Evolutionary conservation across 2,888 invertebrate species (phyloP).

Genomic region (Morinoia aosen): DNA sequence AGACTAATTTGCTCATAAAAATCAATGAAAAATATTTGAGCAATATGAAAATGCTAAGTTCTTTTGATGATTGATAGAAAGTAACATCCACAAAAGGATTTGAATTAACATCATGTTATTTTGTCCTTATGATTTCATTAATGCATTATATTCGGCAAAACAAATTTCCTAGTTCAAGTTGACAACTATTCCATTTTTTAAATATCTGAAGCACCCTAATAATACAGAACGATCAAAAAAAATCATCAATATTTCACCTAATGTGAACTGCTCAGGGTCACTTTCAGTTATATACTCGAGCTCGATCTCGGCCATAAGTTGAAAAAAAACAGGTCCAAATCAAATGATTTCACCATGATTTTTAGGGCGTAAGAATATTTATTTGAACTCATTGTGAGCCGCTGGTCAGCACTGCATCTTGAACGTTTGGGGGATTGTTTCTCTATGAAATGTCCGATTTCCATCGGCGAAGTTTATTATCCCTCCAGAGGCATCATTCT

Average conservation of each 20-base stretch:
- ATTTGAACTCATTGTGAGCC: background rate
- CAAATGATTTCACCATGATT: background rate
- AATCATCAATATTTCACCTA: background rate
- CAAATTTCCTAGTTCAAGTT: background rate
- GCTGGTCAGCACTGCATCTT: background rate
- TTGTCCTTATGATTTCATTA: background rate
- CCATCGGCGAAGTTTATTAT: background rate
- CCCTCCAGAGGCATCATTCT: background rate
- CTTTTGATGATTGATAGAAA: too few relatives aligned
- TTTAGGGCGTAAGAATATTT: background rate
- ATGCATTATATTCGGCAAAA: background rate
- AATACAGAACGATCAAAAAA: background rate
- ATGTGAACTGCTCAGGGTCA: background rate
- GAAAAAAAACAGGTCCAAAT: background rate
- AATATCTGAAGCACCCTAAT: background rate
- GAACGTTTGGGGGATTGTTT: background rate
- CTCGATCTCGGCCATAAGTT: background rate
- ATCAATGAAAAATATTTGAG: too few relatives aligned
- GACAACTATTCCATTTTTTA: background rate
- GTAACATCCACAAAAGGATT: too few relatives aligned
- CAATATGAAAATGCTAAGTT: too few relatives aligned
- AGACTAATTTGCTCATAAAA: too few relatives aligned
- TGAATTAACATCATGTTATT: background rate
- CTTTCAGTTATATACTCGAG: background rate
- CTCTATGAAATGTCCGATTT: background rate